Evolutionary conservation across 2,797 vertebrate species (phyloP).

Genomic region (Coranthus polyacanthus): DNA sequence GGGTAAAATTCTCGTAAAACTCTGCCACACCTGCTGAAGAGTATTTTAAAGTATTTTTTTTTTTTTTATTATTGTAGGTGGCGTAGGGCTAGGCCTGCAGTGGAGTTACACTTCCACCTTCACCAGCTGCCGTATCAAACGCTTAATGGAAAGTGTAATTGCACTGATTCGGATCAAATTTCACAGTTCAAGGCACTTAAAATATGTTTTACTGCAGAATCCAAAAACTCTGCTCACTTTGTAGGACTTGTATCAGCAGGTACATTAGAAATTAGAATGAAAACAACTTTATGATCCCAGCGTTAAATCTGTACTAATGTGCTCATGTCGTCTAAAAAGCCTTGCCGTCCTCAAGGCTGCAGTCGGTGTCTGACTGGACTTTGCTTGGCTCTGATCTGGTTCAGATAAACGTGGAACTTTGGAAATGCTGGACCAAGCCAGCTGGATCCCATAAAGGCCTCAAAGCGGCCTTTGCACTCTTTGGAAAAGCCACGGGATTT

Average conservation of each 20-base stretch:
- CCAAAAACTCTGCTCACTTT: conserved; percentile 20
- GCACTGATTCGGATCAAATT: conserved; percentile 58
- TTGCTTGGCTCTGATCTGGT: conserved; percentile 56
- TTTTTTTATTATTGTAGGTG: too few species aligned
- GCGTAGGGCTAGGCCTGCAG: background rate
- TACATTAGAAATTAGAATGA: conserved; percentile 24
- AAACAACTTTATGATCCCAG: conserved; percentile 35
- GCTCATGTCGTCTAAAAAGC: conserved; percentile 36
- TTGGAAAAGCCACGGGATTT: conserved; percentile 73
- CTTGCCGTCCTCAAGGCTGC: conserved; percentile 30
- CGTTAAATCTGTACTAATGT: conserved; percentile 33
- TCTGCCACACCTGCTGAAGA: conserved; percentile 61
- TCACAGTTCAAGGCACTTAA: conserved; percentile 48
- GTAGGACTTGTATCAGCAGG: conserved; percentile 18
- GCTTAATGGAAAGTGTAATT: conserved; percentile 57
- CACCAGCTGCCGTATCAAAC: conserved; percentile 64
- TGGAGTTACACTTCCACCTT: conserved; percentile 55
- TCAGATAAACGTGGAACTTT: conserved; percentile 72
- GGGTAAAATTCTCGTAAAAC: conserved; percentile 38
- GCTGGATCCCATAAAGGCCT: conserved; percentile 82
- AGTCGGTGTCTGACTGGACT: conserved; percentile 51
- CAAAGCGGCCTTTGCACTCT: conserved; percentile 71
- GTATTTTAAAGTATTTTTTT: too few species aligned
- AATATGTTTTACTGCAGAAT: conserved; percentile 22
- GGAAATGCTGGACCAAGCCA: conserved; percentile 67